Evolutionary conservation across 2,113 vertebrate genomes (phyloP).

Genomic region (Channa argus): DNA sequence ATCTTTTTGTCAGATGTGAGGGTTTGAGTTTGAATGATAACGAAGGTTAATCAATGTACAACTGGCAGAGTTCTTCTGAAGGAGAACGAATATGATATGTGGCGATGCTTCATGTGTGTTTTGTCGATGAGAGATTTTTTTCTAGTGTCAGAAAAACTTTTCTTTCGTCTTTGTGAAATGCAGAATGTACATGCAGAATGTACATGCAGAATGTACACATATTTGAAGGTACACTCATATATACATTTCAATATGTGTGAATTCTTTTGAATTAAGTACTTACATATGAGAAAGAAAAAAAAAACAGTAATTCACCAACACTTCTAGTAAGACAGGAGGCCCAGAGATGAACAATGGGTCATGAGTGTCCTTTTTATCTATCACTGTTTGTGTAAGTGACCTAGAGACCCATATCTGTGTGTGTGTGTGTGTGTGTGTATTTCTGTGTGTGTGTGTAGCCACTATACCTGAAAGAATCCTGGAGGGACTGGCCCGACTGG

Average conservation of each 20-base stretch:
- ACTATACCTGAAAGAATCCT: constrained; percentile 96
- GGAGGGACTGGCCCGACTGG: constrained; percentile 97
- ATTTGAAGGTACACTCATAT: neutral
- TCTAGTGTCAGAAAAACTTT: constrained; percentile 19
- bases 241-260: no score
- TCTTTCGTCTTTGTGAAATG: neutral
- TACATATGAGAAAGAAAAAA: neutral
- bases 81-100: constrained; percentile 36
- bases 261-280: neutral
- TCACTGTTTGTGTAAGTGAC: neutral
- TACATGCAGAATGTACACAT: neutral
- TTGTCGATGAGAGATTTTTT: constrained; percentile 19
- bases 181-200: neutral
- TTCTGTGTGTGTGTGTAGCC: neutral
- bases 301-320: neutral
- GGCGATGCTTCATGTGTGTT: constrained; percentile 12
- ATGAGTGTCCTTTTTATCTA: constrained; percentile 3
- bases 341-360: neutral
- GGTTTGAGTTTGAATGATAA: constrained; percentile 70
- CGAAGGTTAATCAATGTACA: constrained; percentile 64
- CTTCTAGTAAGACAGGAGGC: neutral
- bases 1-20: constrained; percentile 57
- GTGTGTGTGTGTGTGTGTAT: constrained; percentile 5
- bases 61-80: constrained; percentile 41
- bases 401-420: neutral